Percentiles rank a stretch among this genome's conserved stretches.
phyloP scores from a whole-genome alignment of 35 echinoderm and acorn worm species.

The Ophioderma brevispina region DNA sequence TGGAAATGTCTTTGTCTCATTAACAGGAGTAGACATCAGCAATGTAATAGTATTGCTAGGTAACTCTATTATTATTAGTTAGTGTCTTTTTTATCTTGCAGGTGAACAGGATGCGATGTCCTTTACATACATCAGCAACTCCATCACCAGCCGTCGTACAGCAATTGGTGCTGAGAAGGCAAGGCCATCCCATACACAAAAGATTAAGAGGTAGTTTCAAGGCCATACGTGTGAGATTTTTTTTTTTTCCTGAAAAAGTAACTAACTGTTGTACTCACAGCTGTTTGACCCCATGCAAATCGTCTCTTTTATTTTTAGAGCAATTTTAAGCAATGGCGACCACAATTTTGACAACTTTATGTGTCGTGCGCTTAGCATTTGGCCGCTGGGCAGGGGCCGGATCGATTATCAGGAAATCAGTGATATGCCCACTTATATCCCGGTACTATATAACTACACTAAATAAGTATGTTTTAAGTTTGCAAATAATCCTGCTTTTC shows the following conservation, averaged over 20 bases:
- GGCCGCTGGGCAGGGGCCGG: no score
- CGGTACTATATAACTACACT: neutral
- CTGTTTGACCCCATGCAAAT: no score
- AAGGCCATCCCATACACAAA: slow-evolving; percentile 72
- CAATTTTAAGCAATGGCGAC: no score
- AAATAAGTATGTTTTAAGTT: neutral
- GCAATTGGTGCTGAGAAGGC: slow-evolving; percentile 77
- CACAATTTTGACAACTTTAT: neutral
- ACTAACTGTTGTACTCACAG: no score
- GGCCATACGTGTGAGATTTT: neutral
- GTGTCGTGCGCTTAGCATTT: neutral
- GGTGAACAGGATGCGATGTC: slow-evolving; percentile 20
- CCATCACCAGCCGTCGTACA: slow-evolving; percentile 48
- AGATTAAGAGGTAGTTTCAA: slow-evolving; percentile 79
- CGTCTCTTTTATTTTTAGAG: no score
- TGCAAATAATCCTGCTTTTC: neutral
- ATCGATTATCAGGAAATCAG: no score
- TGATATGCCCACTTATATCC: no score
- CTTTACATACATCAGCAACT: slow-evolving; percentile 24
- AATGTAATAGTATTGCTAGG: neutral
- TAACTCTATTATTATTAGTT: neutral
- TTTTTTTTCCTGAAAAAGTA: no score
- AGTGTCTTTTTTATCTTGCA: neutral
- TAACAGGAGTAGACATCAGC: no score
- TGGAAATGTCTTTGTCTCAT: no score